These are phyloP conservation scores for Phoebastria nigripes DNA, from an alignment of 2,797 vertebrate genomes.

Conservation along the genomic window DNA sequence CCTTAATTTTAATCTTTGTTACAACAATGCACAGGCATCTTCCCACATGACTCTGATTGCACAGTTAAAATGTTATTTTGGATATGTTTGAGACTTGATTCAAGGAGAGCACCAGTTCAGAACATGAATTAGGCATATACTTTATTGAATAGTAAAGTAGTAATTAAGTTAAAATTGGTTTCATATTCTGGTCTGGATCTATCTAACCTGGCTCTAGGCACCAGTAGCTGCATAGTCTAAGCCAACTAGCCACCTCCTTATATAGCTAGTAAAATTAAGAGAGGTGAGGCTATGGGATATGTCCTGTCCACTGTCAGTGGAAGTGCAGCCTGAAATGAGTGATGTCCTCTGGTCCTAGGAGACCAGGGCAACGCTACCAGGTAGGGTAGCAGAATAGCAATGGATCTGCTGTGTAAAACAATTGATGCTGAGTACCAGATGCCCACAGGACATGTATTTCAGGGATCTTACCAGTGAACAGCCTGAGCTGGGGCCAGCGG, in stretches of 20 bases:
- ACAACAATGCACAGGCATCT: background rate
- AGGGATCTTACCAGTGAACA: background rate
- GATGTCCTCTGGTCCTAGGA: background rate
- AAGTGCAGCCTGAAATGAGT: background rate
- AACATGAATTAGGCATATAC: background rate
- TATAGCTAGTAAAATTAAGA: background rate
- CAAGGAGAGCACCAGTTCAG: background rate
- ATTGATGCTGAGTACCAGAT: background rate
- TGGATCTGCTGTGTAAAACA: background rate
- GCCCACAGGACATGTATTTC: accelerated
- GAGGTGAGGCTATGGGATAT: background rate
- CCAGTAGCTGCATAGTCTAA: background rate
- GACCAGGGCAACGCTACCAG: accelerated
- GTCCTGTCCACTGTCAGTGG: background rate
- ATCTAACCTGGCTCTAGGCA: background rate
- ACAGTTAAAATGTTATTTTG: background rate
- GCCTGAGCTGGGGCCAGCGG: background rate
- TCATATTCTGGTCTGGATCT: background rate
- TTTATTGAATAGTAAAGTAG: background rate
- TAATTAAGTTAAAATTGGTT: background rate
- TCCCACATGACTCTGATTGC: background rate
- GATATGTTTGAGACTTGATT: background rate
- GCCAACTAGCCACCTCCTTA: background rate
- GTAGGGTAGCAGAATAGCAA: background rate
- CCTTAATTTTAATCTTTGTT: background rate